A percentile compares a stretch with the other conserved stretches of the same genome.
phyloP scores from a whole-genome alignment of 2,888 invertebrate species.

The Heteropelma amictum region DNA sequence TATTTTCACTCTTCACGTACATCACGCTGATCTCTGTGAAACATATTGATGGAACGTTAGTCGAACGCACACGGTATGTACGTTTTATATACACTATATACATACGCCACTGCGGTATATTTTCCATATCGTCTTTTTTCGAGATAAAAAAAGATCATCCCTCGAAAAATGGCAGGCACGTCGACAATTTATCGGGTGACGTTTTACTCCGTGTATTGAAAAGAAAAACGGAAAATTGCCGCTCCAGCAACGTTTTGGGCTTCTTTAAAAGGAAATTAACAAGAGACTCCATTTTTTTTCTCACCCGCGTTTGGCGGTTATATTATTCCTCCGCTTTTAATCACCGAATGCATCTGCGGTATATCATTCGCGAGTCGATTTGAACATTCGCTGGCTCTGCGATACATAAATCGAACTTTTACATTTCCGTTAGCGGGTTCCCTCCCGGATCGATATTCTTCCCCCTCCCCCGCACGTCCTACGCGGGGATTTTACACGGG shows the following conservation, averaged over 20 bases:
- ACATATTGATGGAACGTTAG: constrained; percentile 63
- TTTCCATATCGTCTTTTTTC: constrained; percentile 7
- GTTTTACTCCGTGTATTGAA: too few relatives aligned
- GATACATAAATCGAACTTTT: constrained; percentile 75
- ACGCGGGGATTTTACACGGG: constrained; percentile 43
- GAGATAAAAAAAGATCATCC: constrained; percentile 46
- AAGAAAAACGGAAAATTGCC: too few relatives aligned
- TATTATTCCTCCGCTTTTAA: neutral
- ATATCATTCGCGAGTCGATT: constrained; percentile 64
- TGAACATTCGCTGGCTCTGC: constrained; percentile 63
- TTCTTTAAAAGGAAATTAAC: neutral
- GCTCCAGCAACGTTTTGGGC: too few relatives aligned
- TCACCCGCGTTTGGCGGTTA: neutral
- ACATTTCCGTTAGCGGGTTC: constrained; percentile 71
- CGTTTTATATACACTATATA: neutral
- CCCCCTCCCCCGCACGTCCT: constrained; percentile 3
- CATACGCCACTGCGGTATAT: constrained; percentile 2
- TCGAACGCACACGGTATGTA: constrained; percentile 14
- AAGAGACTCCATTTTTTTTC: neutral
- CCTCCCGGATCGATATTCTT: constrained; percentile 22
- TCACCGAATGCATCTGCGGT: constrained; percentile 52
- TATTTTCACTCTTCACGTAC: constrained; percentile 59
- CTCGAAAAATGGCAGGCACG: too few relatives aligned
- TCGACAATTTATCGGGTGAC: too few relatives aligned
- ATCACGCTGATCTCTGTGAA: constrained; percentile 65